These are phyloP conservation scores for Bombus polaris DNA, from an alignment of 1,140 invertebrate species.

Conservation along the genomic window DNA sequence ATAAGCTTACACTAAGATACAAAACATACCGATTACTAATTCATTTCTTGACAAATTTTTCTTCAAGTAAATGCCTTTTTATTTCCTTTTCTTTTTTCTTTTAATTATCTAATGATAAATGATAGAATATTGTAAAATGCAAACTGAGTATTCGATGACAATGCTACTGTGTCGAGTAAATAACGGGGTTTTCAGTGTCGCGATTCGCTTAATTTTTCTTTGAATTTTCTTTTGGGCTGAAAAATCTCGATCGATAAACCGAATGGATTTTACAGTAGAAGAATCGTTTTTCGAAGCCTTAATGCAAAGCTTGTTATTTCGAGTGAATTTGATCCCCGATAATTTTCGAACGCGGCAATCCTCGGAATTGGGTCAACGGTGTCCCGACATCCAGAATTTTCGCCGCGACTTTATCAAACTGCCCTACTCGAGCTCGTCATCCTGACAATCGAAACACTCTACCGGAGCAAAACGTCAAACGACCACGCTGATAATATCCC, in stretches of 20 bases:
- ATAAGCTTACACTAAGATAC: not conserved
- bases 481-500: not conserved
- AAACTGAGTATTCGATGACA: not conserved
- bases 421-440: conserved; percentile 24
- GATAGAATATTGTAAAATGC: not conserved
- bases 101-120: not conserved
- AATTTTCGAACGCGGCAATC: conserved; percentile 2
- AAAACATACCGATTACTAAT: not conserved
- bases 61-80: too few relatives aligned
- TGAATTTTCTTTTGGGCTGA: not conserved
- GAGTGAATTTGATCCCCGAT: conserved; percentile 17
- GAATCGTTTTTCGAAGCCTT: not conserved
- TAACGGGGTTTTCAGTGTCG: too few relatives aligned
- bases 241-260: not conserved
- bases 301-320: not conserved
- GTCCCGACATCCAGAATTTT: conserved; percentile 30
- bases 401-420: conserved; percentile 41
- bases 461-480: conserved; percentile 23
- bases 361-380: conserved; percentile 39
- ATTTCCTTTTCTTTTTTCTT: not conserved
- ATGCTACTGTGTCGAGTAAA: too few relatives aligned
- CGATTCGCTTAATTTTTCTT: not conserved
- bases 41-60: not conserved
- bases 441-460: conserved; percentile 14
- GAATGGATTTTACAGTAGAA: too few relatives aligned